Conservation (phyloP, 1,140 invertebrate genomes). For the Sesamia nonagrioides region DNA sequence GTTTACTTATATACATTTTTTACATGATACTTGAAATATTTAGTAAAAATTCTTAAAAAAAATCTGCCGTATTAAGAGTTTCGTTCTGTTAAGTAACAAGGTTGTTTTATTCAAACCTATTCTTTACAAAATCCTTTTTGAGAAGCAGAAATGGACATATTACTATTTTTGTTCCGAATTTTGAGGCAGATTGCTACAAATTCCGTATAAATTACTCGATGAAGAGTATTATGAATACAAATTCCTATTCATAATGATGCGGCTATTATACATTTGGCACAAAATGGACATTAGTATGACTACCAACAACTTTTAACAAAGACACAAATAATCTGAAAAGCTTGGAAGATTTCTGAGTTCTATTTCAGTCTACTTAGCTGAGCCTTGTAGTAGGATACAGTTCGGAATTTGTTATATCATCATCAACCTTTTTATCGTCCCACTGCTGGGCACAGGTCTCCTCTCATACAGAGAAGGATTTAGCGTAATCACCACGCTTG, state of each 20-base stretch:
- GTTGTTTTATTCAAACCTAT: neutral
- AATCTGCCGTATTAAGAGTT: neutral
- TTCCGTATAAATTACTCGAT: neutral
- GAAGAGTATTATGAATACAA: constrained; percentile 12
- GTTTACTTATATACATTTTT: too few species aligned
- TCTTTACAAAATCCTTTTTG: neutral
- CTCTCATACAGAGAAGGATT: too few species aligned
- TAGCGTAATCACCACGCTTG: too few species aligned
- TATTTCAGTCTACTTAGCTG: neutral
- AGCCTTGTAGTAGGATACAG: too few species aligned
- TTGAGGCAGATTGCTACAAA: neutral
- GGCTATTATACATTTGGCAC: constrained; percentile 10
- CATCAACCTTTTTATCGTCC: too few species aligned
- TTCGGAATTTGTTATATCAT: too few species aligned
- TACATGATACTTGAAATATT: neutral
- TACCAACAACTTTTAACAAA: neutral
- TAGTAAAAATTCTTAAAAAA: neutral
- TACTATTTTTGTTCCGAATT: neutral
- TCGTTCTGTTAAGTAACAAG: neutral
- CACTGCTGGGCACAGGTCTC: too few species aligned
- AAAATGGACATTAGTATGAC: neutral
- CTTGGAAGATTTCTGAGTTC: neutral
- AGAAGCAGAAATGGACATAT: neutral
- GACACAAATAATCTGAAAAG: neutral
- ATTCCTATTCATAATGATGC: constrained; percentile 5